These are phyloP conservation scores for Chrysaora quinquecirrha DNA, from an alignment of 30 jellyfish, hydroid and myxozoan genomes.

Conservation along the genomic window DNA sequence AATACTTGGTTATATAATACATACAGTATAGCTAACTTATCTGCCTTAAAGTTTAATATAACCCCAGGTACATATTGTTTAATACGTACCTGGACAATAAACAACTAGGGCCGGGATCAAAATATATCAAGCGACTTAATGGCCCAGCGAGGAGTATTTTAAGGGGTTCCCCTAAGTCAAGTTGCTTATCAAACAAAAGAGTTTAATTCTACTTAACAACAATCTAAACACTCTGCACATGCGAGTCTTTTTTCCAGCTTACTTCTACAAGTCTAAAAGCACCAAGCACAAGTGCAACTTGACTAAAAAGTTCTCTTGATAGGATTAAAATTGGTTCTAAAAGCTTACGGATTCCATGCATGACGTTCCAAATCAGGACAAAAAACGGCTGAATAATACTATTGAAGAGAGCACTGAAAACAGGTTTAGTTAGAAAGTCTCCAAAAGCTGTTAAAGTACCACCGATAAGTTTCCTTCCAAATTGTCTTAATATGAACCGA, in stretches of 20 bases:
- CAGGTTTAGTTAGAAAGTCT: constrained; percentile 71
- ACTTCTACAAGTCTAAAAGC: constrained; percentile 65
- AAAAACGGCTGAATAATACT: constrained; percentile 67
- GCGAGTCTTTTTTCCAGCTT: neutral
- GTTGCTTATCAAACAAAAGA: too few relatives aligned
- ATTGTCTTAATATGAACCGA: constrained; percentile 45
- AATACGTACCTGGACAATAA: too few relatives aligned
- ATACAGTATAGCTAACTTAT: too few relatives aligned
- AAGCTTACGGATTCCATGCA: constrained; percentile 59
- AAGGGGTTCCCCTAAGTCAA: too few relatives aligned
- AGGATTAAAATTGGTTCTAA: constrained; percentile 47
- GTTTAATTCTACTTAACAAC: too few relatives aligned
- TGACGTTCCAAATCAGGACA: constrained; percentile 66
- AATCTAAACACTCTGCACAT: constrained; percentile 26
- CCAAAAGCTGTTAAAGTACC: constrained; percentile 65
- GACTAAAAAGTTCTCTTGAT: constrained; percentile 44
- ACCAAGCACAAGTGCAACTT: constrained; percentile 58
- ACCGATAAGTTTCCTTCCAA: constrained; percentile 66
- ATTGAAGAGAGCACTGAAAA: constrained; percentile 62
- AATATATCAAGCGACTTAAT: too few relatives aligned
- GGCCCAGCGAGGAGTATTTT: too few relatives aligned
- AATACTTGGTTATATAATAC: too few relatives aligned
- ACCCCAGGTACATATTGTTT: too few relatives aligned
- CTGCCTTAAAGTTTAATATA: too few relatives aligned
- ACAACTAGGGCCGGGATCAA: too few relatives aligned